A percentile compares a stretch with the other conserved stretches of the same genome.
These are phyloP conservation scores for Drosophila yakuba DNA, from an alignment of 1,140 invertebrate species.

Conservation along the genomic window DNA sequence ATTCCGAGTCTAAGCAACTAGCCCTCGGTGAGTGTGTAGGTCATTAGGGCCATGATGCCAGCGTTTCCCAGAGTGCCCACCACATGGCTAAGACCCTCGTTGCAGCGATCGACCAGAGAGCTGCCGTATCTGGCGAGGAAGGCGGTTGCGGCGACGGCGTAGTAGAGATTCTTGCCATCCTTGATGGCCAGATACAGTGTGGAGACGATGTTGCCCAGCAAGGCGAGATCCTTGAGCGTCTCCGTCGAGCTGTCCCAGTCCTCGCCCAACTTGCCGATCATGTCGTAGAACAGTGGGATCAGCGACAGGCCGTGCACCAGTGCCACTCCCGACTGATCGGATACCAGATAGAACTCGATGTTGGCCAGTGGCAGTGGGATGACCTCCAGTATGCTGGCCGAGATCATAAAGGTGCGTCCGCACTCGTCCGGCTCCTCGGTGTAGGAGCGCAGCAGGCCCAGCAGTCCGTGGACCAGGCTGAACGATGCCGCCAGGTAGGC, in stretches of 20 bases:
- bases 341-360: conserved; percentile 52
- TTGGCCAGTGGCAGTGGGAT: conserved; percentile 56
- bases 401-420: conserved; percentile 26
- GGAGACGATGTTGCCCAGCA: conserved; percentile 61
- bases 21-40: conserved; percentile 40
- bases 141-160: conserved; percentile 33
- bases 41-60: conserved; percentile 48
- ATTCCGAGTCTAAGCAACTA: neutral
- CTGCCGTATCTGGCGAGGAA: conserved; percentile 40
- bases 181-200: conserved; percentile 40
- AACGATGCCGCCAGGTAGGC: conserved; percentile 61
- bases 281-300: conserved; percentile 62
- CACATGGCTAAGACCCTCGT: conserved; percentile 4
- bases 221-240: conserved; percentile 55
- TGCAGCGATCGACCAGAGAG: conserved; percentile 6
- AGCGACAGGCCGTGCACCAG: conserved; percentile 56
- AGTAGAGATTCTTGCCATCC: conserved; percentile 35
- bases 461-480: conserved; percentile 56
- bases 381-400: conserved; percentile 40
- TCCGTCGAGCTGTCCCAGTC: conserved; percentile 48
- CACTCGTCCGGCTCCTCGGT: conserved; percentile 36
- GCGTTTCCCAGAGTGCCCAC: conserved; percentile 37
- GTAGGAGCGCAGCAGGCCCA: conserved; percentile 29
- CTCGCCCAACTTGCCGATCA: conserved; percentile 49
- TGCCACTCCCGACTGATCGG: conserved; percentile 21